phyloP scores from a whole-genome alignment of 2,888 invertebrate genomes.

The Chorisops tibialis region DNA sequence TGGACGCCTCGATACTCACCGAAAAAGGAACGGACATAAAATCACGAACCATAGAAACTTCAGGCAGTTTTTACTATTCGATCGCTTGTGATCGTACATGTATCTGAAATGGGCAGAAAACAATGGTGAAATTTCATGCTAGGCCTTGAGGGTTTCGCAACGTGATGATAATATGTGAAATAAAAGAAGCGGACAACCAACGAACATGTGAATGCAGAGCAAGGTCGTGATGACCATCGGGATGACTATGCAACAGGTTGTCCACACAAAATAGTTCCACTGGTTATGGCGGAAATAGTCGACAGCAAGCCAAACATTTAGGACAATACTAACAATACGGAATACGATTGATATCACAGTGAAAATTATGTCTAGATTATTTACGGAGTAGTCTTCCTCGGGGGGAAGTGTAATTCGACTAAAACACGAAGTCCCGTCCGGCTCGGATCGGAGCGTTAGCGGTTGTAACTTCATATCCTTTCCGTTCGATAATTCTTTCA shows the following conservation, averaged over 20 bases:
- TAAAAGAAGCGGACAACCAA: too few relatives aligned
- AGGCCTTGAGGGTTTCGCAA: neutral
- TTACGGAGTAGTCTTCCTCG: slow-evolving; percentile 31
- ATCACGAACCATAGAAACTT: slow-evolving; percentile 38
- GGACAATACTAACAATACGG: slow-evolving; percentile 39
- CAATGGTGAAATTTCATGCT: neutral
- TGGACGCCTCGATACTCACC: slow-evolving; percentile 33
- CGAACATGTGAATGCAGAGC: slow-evolving; percentile 44
- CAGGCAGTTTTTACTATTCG: slow-evolving; percentile 34
- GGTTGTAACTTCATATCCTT: neutral
- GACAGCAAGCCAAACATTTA: slow-evolving; percentile 40
- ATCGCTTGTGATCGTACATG: slow-evolving; percentile 39
- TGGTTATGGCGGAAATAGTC: slow-evolving; percentile 40
- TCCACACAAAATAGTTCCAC: slow-evolving; percentile 42
- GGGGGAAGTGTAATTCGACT: neutral
- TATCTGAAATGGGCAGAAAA: slow-evolving; percentile 36
- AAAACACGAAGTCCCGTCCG: neutral
- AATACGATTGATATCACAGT: slow-evolving; percentile 41
- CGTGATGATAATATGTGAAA: neutral
- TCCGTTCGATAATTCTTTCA: neutral
- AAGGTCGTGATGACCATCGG: slow-evolving; percentile 43
- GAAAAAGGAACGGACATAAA: slow-evolving; percentile 41
- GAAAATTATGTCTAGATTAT: slow-evolving; percentile 39
- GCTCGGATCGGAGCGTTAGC: neutral
- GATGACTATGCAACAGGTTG: slow-evolving; percentile 40